These are phyloP conservation scores for Eretmochelys imbricata DNA, from an alignment of 2,113 vertebrate genomes.

Conservation along the genomic window DNA sequence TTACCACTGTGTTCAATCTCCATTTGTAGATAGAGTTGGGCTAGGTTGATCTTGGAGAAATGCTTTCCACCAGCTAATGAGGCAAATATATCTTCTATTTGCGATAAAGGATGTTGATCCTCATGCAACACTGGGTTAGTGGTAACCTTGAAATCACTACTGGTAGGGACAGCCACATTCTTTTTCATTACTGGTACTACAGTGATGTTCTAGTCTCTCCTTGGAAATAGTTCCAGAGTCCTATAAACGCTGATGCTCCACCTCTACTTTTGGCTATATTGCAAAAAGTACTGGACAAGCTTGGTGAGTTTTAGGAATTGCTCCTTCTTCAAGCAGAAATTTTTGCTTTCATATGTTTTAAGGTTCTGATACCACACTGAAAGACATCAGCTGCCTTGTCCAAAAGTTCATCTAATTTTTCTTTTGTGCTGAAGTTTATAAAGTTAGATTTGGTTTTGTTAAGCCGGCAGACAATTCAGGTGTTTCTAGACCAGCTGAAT, in stretches of 20 bases:
- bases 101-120: background rate
- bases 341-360: background rate
- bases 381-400: background rate
- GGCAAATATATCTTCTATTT: rapidly evolving
- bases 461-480: background rate
- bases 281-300: background rate
- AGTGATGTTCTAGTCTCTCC: rapidly evolving
- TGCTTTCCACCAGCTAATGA: background rate
- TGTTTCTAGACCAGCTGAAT: slow-evolving; percentile 25
- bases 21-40: background rate
- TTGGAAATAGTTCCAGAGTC: rapidly evolving
- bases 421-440: background rate
- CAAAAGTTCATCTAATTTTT: background rate
- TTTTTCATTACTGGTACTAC: rapidly evolving
- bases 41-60: background rate
- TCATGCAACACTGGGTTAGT: background rate
- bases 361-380: background rate
- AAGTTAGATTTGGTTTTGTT: background rate
- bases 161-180: background rate
- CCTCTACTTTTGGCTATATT: background rate
- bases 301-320: background rate
- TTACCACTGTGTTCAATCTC: background rate
- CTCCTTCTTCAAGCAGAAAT: background rate
- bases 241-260: rapidly evolving
- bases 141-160: background rate